Base-by-base conservation (phyloP, 64 coral and sea anemone species). In the Pachyseris speciosa region DNA sequence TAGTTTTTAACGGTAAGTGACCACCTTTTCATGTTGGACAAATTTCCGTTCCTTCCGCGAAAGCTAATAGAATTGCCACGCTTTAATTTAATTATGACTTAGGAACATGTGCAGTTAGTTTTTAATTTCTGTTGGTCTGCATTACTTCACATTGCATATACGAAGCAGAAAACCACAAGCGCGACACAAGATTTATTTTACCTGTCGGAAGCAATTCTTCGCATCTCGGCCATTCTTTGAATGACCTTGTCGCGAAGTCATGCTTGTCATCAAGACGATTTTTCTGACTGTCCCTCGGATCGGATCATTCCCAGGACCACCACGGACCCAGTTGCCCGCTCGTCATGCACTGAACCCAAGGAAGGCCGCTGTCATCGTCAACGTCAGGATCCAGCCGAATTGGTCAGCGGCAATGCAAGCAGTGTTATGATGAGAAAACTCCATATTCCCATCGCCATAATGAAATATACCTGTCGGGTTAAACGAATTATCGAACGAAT, bases 221-320 rank as follows among this genome's bases (percentile, higher is more conserved):
- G 77, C 77, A 81, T 60, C 77, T 63, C 6, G 19, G 20, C 77
- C 77, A 81, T 81, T 60, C 37, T 81, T n/a, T 7, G 34, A 36
- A 40, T 61, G 77, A 33, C 77, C 52, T 63, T 20, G 50, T 22
- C 45, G 48, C 75, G 75, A 37, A 32, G 55, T 5, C 55, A 34
- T 20, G 52, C 77, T 26, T 61, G 77, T 81, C 77, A 61, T 26
- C 52, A 63, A 32, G 30, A 19, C 16, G n/a, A n/a, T n/a, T n/a
- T n/a, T 30, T 57, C 19, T 22, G 31, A 8, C 15, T 40, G 77
- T 81, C 53, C 39, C 40, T 10, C n/a, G 8, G 42, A 76, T 25
- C 33, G 57, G 20, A 81, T 61, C 77, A 81, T 61, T 24, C 52
- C 77, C 33, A 81, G 77, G 77, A 81, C 52, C 32, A 81, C 48